phyloP scores from a whole-genome alignment of 2,888 invertebrate genomes.

The Drosophila subquinaria region DNA sequence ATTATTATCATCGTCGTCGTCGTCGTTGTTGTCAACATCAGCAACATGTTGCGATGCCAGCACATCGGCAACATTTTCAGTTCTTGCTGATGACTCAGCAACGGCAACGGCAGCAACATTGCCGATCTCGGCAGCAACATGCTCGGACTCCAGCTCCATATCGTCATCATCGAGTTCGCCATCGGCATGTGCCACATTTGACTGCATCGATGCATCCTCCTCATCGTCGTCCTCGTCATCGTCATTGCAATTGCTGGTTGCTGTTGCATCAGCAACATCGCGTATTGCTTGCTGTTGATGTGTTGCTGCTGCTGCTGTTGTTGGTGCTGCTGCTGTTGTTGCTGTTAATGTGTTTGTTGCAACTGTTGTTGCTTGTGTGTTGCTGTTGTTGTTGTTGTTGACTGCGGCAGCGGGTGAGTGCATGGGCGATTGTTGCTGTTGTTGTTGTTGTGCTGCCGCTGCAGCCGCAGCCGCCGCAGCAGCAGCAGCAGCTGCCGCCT shows the following conservation, averaged over 20 bases:
- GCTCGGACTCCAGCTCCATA: slow-evolving; percentile 63
- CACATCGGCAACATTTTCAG: slow-evolving; percentile 47
- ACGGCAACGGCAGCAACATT: slow-evolving; percentile 20
- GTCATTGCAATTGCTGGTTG: slow-evolving; percentile 38
- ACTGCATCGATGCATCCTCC: slow-evolving; percentile 70
- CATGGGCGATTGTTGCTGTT: slow-evolving; percentile 79
- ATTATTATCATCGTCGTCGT: slow-evolving; percentile 11
- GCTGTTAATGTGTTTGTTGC: slow-evolving; percentile 32
- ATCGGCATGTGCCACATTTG: slow-evolving; percentile 63
- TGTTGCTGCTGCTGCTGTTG: slow-evolving; percentile 27
- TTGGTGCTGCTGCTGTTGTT: slow-evolving; percentile 21
- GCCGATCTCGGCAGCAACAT: slow-evolving; percentile 35
- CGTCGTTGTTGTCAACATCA: slow-evolving; percentile 17
- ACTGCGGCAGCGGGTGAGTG: slow-evolving; percentile 73
- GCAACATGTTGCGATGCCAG: slow-evolving; percentile 18
- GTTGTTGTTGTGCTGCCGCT: slow-evolving; percentile 71
- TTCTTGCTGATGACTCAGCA: slow-evolving; percentile 47
- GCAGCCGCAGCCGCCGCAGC: slow-evolving; percentile 80
- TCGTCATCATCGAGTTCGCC: slow-evolving; percentile 64
- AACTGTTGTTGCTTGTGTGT: slow-evolving; percentile 40
- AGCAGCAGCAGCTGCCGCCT: slow-evolving; percentile 83
- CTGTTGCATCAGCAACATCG: slow-evolving; percentile 34
- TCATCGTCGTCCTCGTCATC: slow-evolving; percentile 72
- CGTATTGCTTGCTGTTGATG: slow-evolving; percentile 35
- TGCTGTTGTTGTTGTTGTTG: slow-evolving; percentile 6